Evolutionary conservation across 2,797 vertebrate genomes (phyloP), one percentile per base, ranked within the genome.

Genomic region (Adelosebastes latens): DNA sequence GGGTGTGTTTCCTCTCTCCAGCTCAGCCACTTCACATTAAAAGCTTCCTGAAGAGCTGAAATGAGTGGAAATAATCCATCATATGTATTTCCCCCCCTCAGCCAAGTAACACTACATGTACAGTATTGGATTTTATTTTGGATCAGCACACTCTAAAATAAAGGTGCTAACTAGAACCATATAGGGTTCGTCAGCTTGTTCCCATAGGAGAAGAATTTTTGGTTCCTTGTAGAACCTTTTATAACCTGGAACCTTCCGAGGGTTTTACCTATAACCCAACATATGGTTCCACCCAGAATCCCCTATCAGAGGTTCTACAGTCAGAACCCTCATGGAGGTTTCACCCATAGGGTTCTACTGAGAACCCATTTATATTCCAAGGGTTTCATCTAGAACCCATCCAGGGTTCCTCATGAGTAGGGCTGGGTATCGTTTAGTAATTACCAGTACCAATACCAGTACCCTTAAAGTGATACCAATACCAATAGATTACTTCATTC

Each of bases 41-140:
- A 88, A 25, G 53, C 81, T 92, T 93, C 85, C 87, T 85, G 87
- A 90, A 76, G 76, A 83, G 63, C 72, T 72, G 59, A 80, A 90
- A 81, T 46, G 36, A 85, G 72, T 93, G 91, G 86, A 93, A 93
- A 91, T 86, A 77, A 86, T 90, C 87, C 82, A 86, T 92, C 88
- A 90, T 80, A 87, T 42, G 75, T 72, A 85, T 86, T 85, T 71
- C 22, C 22, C 14, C 12, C n/a, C 12, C 55, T 59, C 18, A 2
- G 61, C 67, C 55, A 31, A 79, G 56, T 71, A 76, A 84, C 56
- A 77, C 72, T 75, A 78, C 39, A 61, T 34, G 34, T 36, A 36
- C 11, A 8, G 39, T 24, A 27, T n/a, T 52, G 24, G 16, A 29
- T 78, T 80, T 42, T 55, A 70, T 24, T 62, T 66, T 64, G 39